These are phyloP conservation scores for Mesochorus sp. DNA, from an alignment of 2,888 invertebrate genomes.

Conservation along the genomic window DNA sequence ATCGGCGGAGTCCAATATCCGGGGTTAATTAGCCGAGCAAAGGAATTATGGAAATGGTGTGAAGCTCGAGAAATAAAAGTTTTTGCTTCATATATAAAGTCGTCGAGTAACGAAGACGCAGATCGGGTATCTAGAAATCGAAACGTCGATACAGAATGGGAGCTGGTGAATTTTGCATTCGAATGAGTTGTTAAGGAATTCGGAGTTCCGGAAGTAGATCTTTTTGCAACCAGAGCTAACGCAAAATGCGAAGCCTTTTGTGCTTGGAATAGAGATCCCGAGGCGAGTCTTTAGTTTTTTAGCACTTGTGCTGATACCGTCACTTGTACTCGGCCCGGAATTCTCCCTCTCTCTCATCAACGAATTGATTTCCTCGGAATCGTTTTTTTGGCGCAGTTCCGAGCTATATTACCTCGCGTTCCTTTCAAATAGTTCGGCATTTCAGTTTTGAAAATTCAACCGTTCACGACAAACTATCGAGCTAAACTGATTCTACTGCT, in stretches of 20 bases:
- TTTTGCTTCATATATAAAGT: slow-evolving; percentile 61
- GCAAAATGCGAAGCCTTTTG: slow-evolving; percentile 55
- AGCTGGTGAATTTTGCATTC: slow-evolving; percentile 53
- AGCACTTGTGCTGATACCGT: slow-evolving; percentile 40
- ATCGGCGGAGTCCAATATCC: slow-evolving; percentile 61
- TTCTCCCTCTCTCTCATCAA: slow-evolving; percentile 21
- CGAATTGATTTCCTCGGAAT: slow-evolving; percentile 36
- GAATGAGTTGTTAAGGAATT: slow-evolving; percentile 32
- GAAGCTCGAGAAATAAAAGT: slow-evolving; percentile 55
- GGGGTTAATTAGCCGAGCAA: slow-evolving; percentile 44
- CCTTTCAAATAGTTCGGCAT: slow-evolving; percentile 45
- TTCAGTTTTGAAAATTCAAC: slow-evolving; percentile 33
- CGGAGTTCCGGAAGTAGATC: slow-evolving; percentile 49
- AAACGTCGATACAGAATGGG: slow-evolving; percentile 61
- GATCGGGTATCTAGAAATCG: slow-evolving; percentile 64
- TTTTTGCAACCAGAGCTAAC: slow-evolving; percentile 59
- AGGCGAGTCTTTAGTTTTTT: slow-evolving; percentile 52
- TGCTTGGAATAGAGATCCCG: slow-evolving; percentile 60
- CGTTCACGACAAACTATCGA: slow-evolving; percentile 37
- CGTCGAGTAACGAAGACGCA: slow-evolving; percentile 55
- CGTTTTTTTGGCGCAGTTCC: slow-evolving; percentile 15
- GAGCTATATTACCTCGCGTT: slow-evolving; percentile 19
- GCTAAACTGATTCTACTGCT: slow-evolving; percentile 43
- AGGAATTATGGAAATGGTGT: slow-evolving; percentile 61
- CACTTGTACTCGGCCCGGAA: slow-evolving; percentile 43